phyloP scores from a whole-genome alignment of 2,113 vertebrate genomes.

The Montifringilla adamsi region DNA sequence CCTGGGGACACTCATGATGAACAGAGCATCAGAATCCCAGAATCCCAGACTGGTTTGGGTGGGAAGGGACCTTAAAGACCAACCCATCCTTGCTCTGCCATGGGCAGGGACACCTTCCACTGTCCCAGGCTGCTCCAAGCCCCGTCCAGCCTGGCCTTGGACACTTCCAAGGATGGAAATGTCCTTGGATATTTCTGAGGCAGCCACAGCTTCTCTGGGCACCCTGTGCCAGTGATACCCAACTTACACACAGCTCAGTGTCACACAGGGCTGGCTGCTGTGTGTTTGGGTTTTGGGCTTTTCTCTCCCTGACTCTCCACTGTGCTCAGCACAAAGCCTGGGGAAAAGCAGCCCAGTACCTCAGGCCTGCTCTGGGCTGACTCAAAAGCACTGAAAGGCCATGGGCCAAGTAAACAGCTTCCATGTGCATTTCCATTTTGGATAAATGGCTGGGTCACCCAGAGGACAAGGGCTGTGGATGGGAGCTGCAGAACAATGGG shows the following conservation, averaged over 20 bases:
- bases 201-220: background rate
- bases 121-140: background rate
- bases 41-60: background rate
- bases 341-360: background rate
- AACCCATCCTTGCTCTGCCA: background rate
- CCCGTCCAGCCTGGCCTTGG: rapidly evolving
- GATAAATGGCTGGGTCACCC: slow-evolving; percentile 35
- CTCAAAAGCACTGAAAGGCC: slow-evolving; percentile 8
- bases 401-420: slow-evolving; percentile 40
- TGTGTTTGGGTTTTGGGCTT: background rate
- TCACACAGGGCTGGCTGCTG: background rate
- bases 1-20: background rate
- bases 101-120: background rate
- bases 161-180: too few species aligned
- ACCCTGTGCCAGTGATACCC: background rate
- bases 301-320: background rate
- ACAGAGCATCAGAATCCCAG: background rate
- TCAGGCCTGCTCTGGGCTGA: background rate
- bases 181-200: background rate
- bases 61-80: background rate
- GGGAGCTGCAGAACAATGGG: background rate
- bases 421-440: slow-evolving; percentile 17
- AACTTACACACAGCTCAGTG: background rate
- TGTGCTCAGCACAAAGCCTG: background rate
- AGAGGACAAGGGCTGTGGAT: slow-evolving; percentile 45